phyloP scores from a whole-genome alignment of 2,113 vertebrate genomes.

The Callionymus lyra region DNA sequence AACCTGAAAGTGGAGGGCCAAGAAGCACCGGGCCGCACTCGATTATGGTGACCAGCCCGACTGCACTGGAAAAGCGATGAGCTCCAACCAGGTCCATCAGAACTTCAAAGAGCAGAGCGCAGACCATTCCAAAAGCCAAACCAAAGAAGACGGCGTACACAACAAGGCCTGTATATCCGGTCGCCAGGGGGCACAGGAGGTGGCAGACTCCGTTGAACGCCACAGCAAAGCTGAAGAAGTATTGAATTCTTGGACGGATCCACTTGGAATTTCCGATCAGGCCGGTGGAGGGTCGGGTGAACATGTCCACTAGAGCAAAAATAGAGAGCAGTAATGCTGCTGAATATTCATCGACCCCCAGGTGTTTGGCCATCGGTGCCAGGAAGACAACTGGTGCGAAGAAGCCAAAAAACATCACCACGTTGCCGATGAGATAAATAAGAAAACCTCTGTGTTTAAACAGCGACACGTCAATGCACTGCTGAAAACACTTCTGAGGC shows the following conservation, averaged over 20 bases:
- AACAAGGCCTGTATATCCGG: constrained; percentile 51
- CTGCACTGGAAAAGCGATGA: constrained; percentile 64
- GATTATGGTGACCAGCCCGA: constrained; percentile 72
- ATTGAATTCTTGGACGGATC: constrained; percentile 71
- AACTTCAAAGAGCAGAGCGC: constrained; percentile 73
- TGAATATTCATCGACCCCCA: constrained; percentile 68
- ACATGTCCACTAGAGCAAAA: constrained; percentile 69
- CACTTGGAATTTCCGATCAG: constrained; percentile 68
- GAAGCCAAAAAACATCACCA: constrained; percentile 75
- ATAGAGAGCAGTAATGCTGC: constrained; percentile 71
- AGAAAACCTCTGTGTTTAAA: constrained; percentile 77
- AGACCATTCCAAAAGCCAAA: constrained; percentile 70
- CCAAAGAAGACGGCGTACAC: constrained; percentile 67
- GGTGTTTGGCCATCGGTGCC: constrained; percentile 72
- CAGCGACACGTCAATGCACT: constrained; percentile 71
- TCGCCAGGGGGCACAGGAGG: constrained; percentile 68
- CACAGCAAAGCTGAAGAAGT: constrained; percentile 73
- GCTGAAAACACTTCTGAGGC: constrained; percentile 41
- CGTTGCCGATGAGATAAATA: constrained; percentile 72
- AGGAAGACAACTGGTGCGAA: constrained; percentile 78
- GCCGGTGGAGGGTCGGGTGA: constrained; percentile 63
- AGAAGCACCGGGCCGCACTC: constrained; percentile 71
- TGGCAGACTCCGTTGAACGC: constrained; percentile 68
- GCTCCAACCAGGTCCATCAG: constrained; percentile 75
- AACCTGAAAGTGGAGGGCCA: constrained; percentile 76